Evolutionary conservation across 2,113 vertebrate species (phyloP), one percentile per base, ranked within the genome.

Genomic region (Rhea pennata): DNA sequence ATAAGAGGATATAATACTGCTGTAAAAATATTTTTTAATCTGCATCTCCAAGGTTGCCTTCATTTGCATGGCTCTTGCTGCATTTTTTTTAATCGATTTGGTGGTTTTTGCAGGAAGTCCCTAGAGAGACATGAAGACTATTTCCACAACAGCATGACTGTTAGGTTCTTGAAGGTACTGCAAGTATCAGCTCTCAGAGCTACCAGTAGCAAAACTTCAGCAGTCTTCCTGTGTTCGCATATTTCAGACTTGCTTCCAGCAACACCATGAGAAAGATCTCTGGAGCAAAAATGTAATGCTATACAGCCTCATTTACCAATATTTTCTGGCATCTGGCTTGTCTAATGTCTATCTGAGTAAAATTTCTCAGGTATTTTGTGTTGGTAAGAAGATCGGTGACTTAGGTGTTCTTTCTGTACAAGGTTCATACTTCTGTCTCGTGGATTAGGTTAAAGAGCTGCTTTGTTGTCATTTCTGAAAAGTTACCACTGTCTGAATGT

Each of bases 1-100:
- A 94, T 94, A 89, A 96, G 90, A 73, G 85, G 82, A 70, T 79
- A 85, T 86, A 93, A 91, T 94, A 58, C 58, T 97, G 94, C 79
- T 79, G 87, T 53, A 94, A 75, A 0, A 16, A 56, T 42, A 56
- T 36, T 53, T 88, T 97, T 90, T 89, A 88, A 87, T 86, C 62
- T 95, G 21, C 4, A 10, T 95, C 73, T 65, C 26, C 51, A 23
- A 75, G 31, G n/a, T 67, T 78, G 61, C 91, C 80, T 31, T 79
- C 31, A 80, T 59, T 90, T 92, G 61, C 44, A 9, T 83, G 48
- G 58, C 22, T 61, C 29, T 61, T 44, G 40, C 17, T 46, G 14
- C 14, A 9, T 15, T 42, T 33, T 48, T 21, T 31, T 59, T 17
- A 67, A 17, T 77, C 19, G 19, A 2, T 44, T 89, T 79, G 20